These are phyloP conservation scores for Megaceryle torquata DNA, from an alignment of 2,113 vertebrate genomes.

Conservation along the genomic window DNA sequence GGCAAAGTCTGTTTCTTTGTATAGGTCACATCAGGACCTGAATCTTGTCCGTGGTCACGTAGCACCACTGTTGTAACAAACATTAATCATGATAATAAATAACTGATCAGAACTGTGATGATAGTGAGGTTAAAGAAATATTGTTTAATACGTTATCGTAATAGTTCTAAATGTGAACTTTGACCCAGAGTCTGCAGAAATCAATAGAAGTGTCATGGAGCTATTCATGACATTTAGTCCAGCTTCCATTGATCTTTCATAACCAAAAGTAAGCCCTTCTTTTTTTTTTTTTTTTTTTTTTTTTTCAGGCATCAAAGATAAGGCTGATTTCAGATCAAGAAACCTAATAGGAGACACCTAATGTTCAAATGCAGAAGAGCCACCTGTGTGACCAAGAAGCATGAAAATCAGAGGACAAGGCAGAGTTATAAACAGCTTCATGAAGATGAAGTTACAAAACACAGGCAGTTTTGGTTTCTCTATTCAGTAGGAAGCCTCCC, in stretches of 20 bases:
- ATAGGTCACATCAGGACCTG: background rate
- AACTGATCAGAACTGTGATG: background rate
- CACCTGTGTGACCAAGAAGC: background rate
- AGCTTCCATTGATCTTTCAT: background rate
- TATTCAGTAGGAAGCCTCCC: background rate
- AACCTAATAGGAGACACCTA: background rate
- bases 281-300: no score
- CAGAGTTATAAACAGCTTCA: background rate
- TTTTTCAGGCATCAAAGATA: background rate
- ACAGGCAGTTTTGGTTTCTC: background rate
- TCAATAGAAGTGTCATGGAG: background rate
- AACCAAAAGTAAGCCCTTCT: background rate
- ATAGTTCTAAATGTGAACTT: background rate
- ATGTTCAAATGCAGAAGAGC: background rate
- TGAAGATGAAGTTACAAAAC: background rate
- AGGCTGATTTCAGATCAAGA: background rate
- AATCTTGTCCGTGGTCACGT: conserved; percentile 36
- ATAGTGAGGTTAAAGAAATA: background rate
- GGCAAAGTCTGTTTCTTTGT: conserved; percentile 34
- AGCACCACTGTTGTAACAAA: background rate
- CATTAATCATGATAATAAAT: background rate
- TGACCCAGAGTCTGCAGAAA: background rate
- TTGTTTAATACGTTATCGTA: background rate
- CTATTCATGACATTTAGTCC: background rate
- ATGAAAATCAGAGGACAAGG: background rate